Conservation (phyloP, 2,797 vertebrate genomes). For the Hephaestus fuliginosus region DNA sequence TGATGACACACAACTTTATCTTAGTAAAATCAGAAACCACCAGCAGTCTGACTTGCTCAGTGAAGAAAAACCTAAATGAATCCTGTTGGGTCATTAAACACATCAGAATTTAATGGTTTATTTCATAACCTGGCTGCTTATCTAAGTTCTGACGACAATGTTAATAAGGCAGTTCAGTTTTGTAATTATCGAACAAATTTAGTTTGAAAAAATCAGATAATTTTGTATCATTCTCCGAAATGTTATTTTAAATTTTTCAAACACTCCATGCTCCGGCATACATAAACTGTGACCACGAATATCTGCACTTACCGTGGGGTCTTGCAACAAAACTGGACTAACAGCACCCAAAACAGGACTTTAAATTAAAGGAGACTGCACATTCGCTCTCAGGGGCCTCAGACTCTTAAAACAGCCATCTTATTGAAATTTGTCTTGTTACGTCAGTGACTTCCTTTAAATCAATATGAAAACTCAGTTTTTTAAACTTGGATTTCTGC, state of each 20-base stretch:
- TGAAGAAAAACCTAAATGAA: background rate
- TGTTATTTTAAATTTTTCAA: background rate
- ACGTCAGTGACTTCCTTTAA: background rate
- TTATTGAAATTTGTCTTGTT: background rate
- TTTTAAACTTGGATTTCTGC: background rate
- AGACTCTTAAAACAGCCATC: background rate
- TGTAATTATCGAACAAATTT: background rate
- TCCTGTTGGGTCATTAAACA: slow-evolving; percentile 14
- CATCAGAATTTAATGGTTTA: background rate
- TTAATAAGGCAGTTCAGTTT: background rate
- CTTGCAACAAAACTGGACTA: background rate
- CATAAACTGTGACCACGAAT: background rate
- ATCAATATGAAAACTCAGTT: background rate
- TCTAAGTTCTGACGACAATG: background rate
- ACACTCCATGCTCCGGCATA: background rate
- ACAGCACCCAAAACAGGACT: background rate
- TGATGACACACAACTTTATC: slow-evolving; percentile 4
- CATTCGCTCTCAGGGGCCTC: background rate
- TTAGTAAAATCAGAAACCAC: background rate
- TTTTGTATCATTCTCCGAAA: background rate
- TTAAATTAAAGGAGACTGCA: background rate
- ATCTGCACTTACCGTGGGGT: background rate
- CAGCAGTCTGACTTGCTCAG: background rate
- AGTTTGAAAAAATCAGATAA: background rate
- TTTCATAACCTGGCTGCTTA: background rate